Conservation (phyloP, 2,888 invertebrate species). For the Adela reaumurella region DNA sequence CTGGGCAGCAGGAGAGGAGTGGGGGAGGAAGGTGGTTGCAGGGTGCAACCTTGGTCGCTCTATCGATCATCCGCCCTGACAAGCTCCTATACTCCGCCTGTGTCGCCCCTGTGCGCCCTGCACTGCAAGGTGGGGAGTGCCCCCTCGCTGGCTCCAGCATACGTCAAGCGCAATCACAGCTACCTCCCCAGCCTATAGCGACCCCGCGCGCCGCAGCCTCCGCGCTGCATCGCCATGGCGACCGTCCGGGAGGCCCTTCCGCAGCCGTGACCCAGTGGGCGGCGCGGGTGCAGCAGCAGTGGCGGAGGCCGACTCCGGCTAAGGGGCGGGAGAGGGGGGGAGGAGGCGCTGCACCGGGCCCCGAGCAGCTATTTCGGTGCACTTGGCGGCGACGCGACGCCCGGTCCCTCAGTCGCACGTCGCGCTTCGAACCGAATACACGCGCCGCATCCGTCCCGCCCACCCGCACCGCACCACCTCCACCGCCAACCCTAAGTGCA, state of each 20-base stretch:
- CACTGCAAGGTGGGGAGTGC: too few relatives aligned
- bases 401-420: constrained; percentile 30
- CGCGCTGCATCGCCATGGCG: constrained; percentile 3
- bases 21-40: too few relatives aligned
- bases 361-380: constrained; percentile 54
- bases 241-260: constrained; percentile 22
- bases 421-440: constrained; percentile 41
- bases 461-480: constrained; percentile 19
- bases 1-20: too few relatives aligned
- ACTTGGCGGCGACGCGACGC: constrained; percentile 10
- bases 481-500: neutral
- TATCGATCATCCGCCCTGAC: too few relatives aligned
- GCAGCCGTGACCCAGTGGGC: constrained; percentile 46
- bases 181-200: too few relatives aligned
- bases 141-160: too few relatives aligned
- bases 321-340: constrained; percentile 13
- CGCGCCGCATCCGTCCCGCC: constrained; percentile 40
- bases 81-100: too few relatives aligned
- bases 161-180: too few relatives aligned
- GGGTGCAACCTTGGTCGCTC: too few relatives aligned
- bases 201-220: too few relatives aligned
- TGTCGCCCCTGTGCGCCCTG: too few relatives aligned
- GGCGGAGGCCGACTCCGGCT: constrained; percentile 1
- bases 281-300: constrained; percentile 6
- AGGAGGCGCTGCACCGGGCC: constrained; percentile 39